phyloP scores from a whole-genome alignment of 2,888 invertebrate genomes.

The Pseudeuparius sepicola region DNA sequence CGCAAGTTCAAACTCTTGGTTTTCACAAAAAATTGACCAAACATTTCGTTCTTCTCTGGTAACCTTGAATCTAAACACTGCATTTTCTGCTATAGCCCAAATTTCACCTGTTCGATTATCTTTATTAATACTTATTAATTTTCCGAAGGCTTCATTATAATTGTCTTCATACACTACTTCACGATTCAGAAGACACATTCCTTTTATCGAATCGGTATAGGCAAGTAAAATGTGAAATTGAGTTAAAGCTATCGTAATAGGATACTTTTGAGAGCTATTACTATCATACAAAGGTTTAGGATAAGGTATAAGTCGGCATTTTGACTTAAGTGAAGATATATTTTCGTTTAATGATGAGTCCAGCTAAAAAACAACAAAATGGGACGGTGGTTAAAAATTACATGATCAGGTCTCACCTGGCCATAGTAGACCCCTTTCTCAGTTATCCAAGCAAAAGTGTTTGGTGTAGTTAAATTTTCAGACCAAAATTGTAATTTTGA shows the following conservation, averaged over 20 bases:
- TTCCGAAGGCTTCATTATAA: conserved; percentile 70
- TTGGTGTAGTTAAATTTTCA: conserved; percentile 57
- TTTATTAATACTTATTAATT: conserved; percentile 67
- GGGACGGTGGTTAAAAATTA: neutral
- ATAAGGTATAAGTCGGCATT: conserved; percentile 38
- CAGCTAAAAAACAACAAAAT: conserved; percentile 17
- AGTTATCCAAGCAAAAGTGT: conserved; percentile 80
- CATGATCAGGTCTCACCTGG: conserved; percentile 56
- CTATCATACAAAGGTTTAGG: conserved; percentile 36
- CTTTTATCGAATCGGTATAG: conserved; percentile 74
- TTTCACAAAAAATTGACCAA: conserved; percentile 82
- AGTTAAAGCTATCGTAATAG: conserved; percentile 72
- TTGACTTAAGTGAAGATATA: conserved; percentile 42
- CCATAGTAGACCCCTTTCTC: conserved; percentile 74
- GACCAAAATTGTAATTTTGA: conserved; percentile 74
- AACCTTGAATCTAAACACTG: conserved; percentile 79
- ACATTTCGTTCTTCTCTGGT: conserved; percentile 75
- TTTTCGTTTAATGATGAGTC: conserved; percentile 37
- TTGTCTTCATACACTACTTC: conserved; percentile 79
- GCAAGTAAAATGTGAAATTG: conserved; percentile 84
- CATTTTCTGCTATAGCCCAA: conserved; percentile 78
- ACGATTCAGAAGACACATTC: conserved; percentile 74
- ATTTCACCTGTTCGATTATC: conserved; percentile 70
- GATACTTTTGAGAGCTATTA: conserved; percentile 37
- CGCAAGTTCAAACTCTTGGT: conserved; percentile 77